Base-by-base conservation (phyloP, 30 jellyfish, hydroid and myxozoan genomes). In the Pelagia noctiluca region DNA sequence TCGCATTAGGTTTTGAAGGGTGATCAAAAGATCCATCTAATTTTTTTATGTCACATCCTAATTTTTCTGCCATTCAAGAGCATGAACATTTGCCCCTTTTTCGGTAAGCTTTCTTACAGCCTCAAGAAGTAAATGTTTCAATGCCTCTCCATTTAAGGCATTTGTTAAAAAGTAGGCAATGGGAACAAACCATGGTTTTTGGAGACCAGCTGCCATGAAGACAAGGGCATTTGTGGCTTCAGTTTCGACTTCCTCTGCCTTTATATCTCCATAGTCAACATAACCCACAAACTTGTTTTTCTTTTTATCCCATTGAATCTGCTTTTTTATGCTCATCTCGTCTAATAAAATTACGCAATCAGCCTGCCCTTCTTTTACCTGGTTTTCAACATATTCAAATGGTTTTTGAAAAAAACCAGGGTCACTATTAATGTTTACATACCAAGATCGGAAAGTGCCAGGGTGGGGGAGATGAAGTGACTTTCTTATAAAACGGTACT, bases 51-150 rank as follows among this genome's bases (percentile, higher is more conserved):
- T 80, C 67, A 26, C n/a, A n/a, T n/a, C n/a, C n/a, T n/a, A n/a
- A n/a, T n/a, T n/a, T n/a, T n/a, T n/a, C n/a, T n/a, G n/a, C 76
- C 47, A 13, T 86, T 86, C 31, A 80, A 80, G 77, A 5, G 83
- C 83, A 36, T 67, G 78, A 2, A 53, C 75, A 2, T 46, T 31
- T 10, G 63, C 75, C 18, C 87, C 87, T 13, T 21, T 35, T 48
- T 83, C 87, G 42, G 65, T 83, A 7, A 69, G 29, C 46, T 42
- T 33, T 26, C 30, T 67, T 3, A 69, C 50, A n/a, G 79, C 76
- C 35, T 68, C 79, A 2, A 31, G 30, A 29, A 76, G 24, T 2
- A 50, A 34, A 35, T 76, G 88, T 25, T 22, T 23, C 22, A 21
- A 63, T 32, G 57, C 49, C 36, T 37, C 52, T 19, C 60, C 57